Conservation (phyloP, 2,113 vertebrate genomes). For the Lycaon pictus region DNA sequence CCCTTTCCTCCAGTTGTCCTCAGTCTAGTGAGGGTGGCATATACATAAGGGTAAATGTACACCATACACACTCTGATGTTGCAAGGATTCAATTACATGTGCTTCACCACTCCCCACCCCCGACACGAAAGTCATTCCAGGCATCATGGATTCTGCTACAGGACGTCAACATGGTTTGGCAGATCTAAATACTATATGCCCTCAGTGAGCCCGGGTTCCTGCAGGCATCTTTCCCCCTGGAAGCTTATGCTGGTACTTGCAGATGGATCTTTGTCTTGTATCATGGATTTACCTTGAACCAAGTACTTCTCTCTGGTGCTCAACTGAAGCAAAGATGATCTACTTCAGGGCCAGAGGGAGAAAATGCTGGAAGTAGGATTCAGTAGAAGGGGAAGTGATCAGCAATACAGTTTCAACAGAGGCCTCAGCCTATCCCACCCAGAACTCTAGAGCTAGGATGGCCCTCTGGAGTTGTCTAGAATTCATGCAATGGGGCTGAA, state of each 20-base stretch:
- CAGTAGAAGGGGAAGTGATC: neutral
- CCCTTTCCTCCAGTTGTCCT: neutral
- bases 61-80: neutral
- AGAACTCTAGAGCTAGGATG: fast-evolving
- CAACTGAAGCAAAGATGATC: neutral
- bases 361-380: fast-evolving
- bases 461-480: neutral
- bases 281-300: neutral
- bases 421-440: fast-evolving
- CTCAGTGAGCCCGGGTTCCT: neutral
- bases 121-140: neutral
- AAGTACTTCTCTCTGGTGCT: neutral
- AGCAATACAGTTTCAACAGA: neutral
- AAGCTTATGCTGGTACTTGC: neutral
- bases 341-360: neutral
- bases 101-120: no score
- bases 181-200: neutral
- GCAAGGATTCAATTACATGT: neutral
- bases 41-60: neutral
- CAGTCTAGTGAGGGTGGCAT: neutral
- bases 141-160: neutral
- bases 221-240: neutral
- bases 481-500: neutral
- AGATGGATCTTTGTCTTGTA: neutral
- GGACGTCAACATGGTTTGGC: neutral